Percentiles rank a stretch among this genome's conserved stretches.
Evolutionary conservation across 92 coral and sea anemone genomes (phyloP).

Genomic region (Phenganax marumi): DNA sequence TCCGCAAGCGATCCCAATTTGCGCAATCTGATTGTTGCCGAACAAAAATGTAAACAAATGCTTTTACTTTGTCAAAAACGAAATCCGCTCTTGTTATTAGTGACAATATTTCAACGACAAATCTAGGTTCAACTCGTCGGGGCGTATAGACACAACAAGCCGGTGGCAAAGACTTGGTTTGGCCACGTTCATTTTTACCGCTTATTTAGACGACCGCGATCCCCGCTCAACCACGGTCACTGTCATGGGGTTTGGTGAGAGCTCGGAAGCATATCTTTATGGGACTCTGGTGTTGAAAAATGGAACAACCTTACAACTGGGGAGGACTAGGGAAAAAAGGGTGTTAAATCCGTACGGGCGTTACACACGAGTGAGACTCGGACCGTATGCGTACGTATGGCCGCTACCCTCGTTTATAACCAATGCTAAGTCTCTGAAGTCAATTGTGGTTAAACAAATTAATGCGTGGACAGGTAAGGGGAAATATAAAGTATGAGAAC

Average conservation of each 20-base stretch:
- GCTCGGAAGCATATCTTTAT: background rate
- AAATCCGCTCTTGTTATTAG: too few relatives aligned
- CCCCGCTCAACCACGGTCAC: constrained; percentile 5
- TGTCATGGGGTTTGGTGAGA: constrained; percentile 21
- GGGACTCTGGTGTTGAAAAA: constrained; percentile 10
- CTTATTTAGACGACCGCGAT: constrained; percentile 21
- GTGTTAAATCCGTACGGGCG: constrained; percentile 7
- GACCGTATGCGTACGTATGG: constrained; percentile 24
- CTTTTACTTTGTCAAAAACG: too few relatives aligned
- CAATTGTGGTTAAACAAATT: background rate
- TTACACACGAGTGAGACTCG: background rate
- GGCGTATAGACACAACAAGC: background rate
- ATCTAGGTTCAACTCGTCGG: constrained; percentile 7
- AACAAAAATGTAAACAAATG: too few relatives aligned
- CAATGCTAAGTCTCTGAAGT: background rate
- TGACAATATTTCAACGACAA: too few relatives aligned
- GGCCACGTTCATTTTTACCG: background rate
- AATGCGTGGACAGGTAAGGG: background rate
- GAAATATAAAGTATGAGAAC: too few relatives aligned
- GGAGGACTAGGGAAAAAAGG: background rate
- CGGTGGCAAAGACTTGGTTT: constrained; percentile 10
- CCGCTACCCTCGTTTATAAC: background rate
- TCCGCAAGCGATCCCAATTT: too few relatives aligned
- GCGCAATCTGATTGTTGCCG: too few relatives aligned
- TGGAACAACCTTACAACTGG: background rate